Evolutionary conservation across 1,140 invertebrate genomes (phyloP), one percentile per base, ranked within the genome.

Genomic region (Forficula auricularia): DNA sequence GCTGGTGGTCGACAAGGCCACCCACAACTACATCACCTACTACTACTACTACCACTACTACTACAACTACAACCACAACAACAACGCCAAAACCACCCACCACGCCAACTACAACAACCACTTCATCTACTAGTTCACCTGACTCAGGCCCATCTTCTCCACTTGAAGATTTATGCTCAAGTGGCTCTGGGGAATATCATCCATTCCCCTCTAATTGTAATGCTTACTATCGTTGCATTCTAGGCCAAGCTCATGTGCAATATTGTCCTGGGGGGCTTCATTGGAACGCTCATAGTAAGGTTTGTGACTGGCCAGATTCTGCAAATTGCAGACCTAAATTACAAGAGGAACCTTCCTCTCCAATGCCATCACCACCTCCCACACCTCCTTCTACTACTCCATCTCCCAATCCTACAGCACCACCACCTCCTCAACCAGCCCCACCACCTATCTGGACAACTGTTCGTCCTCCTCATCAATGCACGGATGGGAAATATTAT

Each of bases 201-300:
- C 56, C 74, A 0, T 76, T 82, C 46, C 68, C 71, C 0, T 61
- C 54, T 0, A 79, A 82, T 52, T 89, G 84, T 49, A 75, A 73
- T 44, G 68, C 70, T 1, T 89, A 83, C 53, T 76, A 77, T 43
- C 70, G 78, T 53, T 87, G 84, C 52, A 68, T 79, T 10, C 60
- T 71, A 2, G 78, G 78, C 0, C 71, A 75, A 40, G 64, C 77
- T 40, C 66, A 64, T 33, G 73, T 70, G 19, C 73, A 81, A 48
- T 68, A 73, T 18, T 88, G 84, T 55, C 74, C 81, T 0, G 71
- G 75, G 1, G 80, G 80, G 22, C 56, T 87, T n/a, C 80, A 87
- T 52, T 89, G 82, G 82, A 82, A 84, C 50, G 55, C 59, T 7
- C 55, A 59, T 2, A 61, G 62, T 12, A 64, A 65, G n/a, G 62